phyloP scores from a whole-genome alignment of 2,888 invertebrate species.

The Cryptus armator region DNA sequence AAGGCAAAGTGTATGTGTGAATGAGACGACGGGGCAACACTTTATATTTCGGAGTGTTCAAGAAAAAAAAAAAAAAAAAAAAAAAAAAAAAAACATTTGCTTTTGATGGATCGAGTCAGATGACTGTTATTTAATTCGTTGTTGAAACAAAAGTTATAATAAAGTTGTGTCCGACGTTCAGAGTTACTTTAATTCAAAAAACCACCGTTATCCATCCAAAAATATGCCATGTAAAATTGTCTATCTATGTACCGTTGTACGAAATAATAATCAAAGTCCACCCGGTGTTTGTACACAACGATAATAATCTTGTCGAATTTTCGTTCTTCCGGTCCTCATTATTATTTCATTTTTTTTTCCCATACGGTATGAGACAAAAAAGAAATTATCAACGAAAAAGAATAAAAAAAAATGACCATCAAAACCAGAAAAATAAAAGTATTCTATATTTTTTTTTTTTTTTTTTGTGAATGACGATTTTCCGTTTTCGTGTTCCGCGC shows the following conservation, averaged over 20 bases:
- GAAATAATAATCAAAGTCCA: background rate
- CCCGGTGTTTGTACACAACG: too few species aligned
- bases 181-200: constrained; percentile 41
- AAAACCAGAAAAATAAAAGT: background rate
- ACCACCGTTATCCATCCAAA: constrained; percentile 36
- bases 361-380: too few species aligned
- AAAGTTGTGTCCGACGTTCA: constrained; percentile 68
- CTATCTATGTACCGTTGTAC: background rate
- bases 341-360: too few species aligned
- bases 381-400: background rate
- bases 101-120: constrained; percentile 67
- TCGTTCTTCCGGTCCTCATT: too few species aligned
- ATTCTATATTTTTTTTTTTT: background rate
- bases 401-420: constrained; percentile 22
- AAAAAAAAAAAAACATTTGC: too few species aligned
- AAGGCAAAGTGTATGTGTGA: constrained; percentile 37
- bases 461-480: background rate
- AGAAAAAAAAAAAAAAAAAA: constrained; percentile 43
- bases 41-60: constrained; percentile 37
- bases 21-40: constrained; percentile 36
- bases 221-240: constrained; percentile 49
- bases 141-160: constrained; percentile 70
- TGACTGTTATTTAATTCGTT: constrained; percentile 70
- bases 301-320: too few species aligned
- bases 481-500: background rate